Conservation (phyloP, 2,888 invertebrate species). For the Physocephala rufipes region DNA sequence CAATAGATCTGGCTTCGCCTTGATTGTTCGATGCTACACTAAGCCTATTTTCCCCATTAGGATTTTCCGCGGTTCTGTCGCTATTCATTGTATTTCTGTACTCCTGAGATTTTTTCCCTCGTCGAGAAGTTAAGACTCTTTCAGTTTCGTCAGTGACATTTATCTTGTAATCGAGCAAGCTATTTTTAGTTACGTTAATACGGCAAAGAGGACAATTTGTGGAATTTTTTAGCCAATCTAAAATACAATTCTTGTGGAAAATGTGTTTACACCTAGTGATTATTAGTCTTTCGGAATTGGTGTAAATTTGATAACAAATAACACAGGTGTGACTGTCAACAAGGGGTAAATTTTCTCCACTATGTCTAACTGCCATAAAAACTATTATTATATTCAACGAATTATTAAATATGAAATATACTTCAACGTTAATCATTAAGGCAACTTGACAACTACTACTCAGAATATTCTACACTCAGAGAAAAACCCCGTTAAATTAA, state of each 20-base stretch:
- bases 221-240: neutral
- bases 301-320: slow-evolving; percentile 24
- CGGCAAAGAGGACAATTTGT: slow-evolving; percentile 15
- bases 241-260: slow-evolving; percentile 9
- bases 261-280: slow-evolving; percentile 11
- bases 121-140: neutral
- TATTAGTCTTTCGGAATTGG: neutral
- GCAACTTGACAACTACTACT: slow-evolving; percentile 8
- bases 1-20: neutral
- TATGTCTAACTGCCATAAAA: slow-evolving; percentile 6
- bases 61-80: neutral
- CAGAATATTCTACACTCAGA: too few species aligned
- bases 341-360: slow-evolving; percentile 3
- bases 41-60: neutral
- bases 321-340: neutral
- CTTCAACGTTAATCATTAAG: neutral
- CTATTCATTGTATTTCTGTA: slow-evolving; percentile 3
- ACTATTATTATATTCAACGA: neutral
- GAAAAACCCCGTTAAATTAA: too few species aligned
- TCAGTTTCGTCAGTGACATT: neutral
- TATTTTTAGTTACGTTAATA: slow-evolving; percentile 5
- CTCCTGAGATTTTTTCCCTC: neutral
- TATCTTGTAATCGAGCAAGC: slow-evolving; percentile 14
- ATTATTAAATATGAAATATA: neutral
- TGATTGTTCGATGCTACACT: neutral